Evolutionary conservation across 2,113 vertebrate genomes (phyloP).

Genomic region (Psittacula cyanocephala): DNA sequence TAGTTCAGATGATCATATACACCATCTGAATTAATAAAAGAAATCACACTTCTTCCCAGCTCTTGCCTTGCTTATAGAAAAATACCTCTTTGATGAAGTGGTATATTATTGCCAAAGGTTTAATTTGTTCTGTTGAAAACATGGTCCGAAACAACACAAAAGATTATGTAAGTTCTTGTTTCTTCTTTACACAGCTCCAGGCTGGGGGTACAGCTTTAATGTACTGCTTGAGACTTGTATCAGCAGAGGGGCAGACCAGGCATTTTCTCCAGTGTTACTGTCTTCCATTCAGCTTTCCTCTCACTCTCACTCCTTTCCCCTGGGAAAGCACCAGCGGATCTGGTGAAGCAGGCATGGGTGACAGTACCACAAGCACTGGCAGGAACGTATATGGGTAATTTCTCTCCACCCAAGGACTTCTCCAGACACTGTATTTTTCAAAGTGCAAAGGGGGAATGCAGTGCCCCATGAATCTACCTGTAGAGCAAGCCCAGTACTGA

Average conservation of each 20-base stretch:
- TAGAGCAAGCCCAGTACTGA: neutral
- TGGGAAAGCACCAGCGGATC: neutral
- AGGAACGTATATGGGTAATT: neutral
- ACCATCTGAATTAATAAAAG: neutral
- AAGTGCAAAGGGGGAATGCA: neutral
- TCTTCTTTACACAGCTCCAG: neutral
- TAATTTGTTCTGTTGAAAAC: neutral
- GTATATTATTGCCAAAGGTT: neutral
- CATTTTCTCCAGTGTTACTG: neutral
- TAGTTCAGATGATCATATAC: neutral
- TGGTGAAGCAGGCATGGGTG: fast-evolving
- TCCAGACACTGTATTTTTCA: neutral
- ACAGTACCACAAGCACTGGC: neutral
- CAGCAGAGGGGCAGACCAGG: neutral
- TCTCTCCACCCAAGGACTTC: neutral
- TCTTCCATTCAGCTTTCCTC: neutral
- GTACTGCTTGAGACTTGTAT: neutral
- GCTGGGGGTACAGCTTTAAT: neutral
- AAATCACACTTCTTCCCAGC: neutral
- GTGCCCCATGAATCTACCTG: neutral
- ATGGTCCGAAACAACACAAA: neutral
- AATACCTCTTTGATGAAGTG: neutral
- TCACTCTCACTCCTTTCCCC: neutral
- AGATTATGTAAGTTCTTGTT: neutral
- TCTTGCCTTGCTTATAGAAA: neutral